Percentiles rank a stretch among this genome's conserved stretches.
Evolutionary conservation across 2,888 invertebrate species (phyloP).

Genomic region (Timandra comae): DNA sequence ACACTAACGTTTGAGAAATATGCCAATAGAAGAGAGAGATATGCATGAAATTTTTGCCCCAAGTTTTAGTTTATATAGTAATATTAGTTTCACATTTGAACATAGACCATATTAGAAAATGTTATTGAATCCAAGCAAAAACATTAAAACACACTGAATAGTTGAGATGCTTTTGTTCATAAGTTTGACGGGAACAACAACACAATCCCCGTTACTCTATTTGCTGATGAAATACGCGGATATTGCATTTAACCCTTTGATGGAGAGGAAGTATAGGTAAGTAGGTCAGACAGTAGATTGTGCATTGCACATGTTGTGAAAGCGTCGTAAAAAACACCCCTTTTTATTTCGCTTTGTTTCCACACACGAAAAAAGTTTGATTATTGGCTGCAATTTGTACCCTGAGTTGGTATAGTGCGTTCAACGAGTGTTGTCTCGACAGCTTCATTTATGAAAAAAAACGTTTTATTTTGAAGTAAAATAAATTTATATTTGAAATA

Average conservation of each 20-base stretch:
- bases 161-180: too few species aligned
- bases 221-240: slow-evolving; percentile 52
- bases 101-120: too few species aligned
- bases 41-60: too few species aligned
- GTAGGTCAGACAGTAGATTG: slow-evolving; percentile 68
- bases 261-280: slow-evolving; percentile 70
- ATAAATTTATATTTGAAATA: too few species aligned
- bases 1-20: too few species aligned
- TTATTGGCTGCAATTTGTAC: slow-evolving; percentile 75
- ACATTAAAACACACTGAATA: too few species aligned
- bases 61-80: too few species aligned
- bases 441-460: too few species aligned
- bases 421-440: slow-evolving; percentile 35
- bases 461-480: too few species aligned
- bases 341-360: slow-evolving; percentile 65
- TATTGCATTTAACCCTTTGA: slow-evolving; percentile 68
- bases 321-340: slow-evolving; percentile 68
- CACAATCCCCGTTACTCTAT: slow-evolving; percentile 24
- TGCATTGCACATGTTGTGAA: slow-evolving; percentile 74
- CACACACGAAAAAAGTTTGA: slow-evolving; percentile 53
- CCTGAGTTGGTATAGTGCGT: slow-evolving; percentile 34
- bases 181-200: slow-evolving; percentile 35
- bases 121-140: too few species aligned
- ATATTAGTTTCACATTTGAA: too few species aligned
- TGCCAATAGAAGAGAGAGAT: too few species aligned